Conservation (phyloP, 2,797 vertebrate species). For the Halcyon leucocephala region DNA sequence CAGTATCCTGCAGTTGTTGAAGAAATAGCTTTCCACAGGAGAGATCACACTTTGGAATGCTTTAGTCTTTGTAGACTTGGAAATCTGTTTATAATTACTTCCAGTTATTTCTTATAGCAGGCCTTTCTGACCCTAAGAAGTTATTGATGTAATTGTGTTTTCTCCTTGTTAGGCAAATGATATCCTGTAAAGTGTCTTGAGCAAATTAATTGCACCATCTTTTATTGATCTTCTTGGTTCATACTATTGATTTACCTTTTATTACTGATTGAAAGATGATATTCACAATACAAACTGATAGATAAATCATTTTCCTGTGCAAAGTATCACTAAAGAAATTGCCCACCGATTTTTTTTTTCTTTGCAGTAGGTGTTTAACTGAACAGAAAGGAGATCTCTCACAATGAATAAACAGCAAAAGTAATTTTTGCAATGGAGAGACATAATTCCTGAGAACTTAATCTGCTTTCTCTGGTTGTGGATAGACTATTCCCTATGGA, state of each 20-base stretch:
- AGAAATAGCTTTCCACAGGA: not conserved
- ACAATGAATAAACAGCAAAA: not conserved
- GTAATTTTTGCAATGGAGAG: not conserved
- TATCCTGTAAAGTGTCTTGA: not conserved
- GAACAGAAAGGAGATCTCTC: conserved; percentile 1
- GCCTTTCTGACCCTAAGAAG: not conserved
- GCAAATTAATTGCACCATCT: conserved; percentile 42
- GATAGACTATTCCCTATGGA: not conserved
- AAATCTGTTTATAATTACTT: conserved; percentile 25
- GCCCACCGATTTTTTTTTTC: not conserved
- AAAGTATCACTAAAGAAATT: not conserved
- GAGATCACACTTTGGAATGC: not conserved
- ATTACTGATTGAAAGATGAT: conserved; percentile 41
- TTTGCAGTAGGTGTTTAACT: not conserved
- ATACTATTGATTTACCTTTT: conserved; percentile 7
- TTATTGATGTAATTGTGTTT: conserved; percentile 18
- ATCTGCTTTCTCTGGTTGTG: not conserved
- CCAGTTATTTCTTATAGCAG: conserved; percentile 10
- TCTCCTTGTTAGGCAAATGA: conserved; percentile 52
- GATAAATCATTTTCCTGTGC: not conserved
- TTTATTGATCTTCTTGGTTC: conserved; percentile 26
- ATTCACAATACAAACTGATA: not conserved
- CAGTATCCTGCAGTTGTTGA: not conserved
- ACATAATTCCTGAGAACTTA: not conserved
- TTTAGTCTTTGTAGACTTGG: not conserved